Conservation (phyloP, 2,113 vertebrate species). For the Ia io region DNA sequence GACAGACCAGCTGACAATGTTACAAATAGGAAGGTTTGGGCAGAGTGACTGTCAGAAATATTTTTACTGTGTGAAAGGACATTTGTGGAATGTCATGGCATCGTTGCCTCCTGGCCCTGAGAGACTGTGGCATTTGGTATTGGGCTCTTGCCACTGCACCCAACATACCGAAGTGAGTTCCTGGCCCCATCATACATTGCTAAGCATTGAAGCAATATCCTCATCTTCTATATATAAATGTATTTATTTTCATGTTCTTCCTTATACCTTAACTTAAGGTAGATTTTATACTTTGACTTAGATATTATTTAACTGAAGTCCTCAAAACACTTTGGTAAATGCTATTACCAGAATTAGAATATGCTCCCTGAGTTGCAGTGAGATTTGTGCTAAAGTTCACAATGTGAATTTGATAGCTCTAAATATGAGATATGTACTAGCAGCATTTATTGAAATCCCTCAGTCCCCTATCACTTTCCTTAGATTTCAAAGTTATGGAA, state of each 20-base stretch:
- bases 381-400: slow-evolving; percentile 72
- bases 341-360: slow-evolving; percentile 56
- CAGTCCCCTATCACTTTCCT: slow-evolving; percentile 65
- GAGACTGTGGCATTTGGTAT: slow-evolving; percentile 60
- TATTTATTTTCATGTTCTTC: slow-evolving; percentile 42
- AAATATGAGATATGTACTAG: slow-evolving; percentile 62
- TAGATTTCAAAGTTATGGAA: slow-evolving; percentile 67
- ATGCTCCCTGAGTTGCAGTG: slow-evolving; percentile 38
- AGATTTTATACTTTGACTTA: slow-evolving; percentile 35
- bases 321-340: slow-evolving; percentile 37
- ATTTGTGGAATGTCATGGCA: slow-evolving; percentile 71
- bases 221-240: background rate
- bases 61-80: slow-evolving; percentile 72
- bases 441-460: slow-evolving; percentile 63
- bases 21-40: slow-evolving; percentile 66
- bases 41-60: slow-evolving; percentile 72
- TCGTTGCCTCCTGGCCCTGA: slow-evolving; percentile 23
- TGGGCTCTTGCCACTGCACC: slow-evolving; percentile 51
- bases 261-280: background rate
- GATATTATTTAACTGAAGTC: slow-evolving; percentile 12
- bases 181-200: slow-evolving; percentile 11
- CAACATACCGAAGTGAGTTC: slow-evolving; percentile 45
- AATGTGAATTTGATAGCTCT: slow-evolving; percentile 66
- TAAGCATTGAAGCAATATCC: slow-evolving; percentile 34
- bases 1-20: slow-evolving; percentile 65